These are phyloP conservation scores for Enteromius thamalakanensis DNA, from an alignment of 2,797 vertebrate species.

Conservation along the genomic window DNA sequence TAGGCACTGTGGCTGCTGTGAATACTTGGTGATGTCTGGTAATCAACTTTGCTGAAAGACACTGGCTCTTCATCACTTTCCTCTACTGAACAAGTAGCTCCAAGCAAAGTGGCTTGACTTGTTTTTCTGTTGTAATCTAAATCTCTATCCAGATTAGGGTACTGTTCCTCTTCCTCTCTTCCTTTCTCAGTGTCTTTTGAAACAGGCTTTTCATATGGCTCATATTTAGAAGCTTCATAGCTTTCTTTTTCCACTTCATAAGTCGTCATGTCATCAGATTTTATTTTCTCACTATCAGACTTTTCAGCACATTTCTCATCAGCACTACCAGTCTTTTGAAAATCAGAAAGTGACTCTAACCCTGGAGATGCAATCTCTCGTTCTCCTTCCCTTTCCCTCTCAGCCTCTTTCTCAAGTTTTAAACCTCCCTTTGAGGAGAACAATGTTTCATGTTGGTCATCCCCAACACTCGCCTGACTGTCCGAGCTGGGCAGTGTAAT, in stretches of 20 bases:
- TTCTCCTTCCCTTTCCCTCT: constrained; percentile 76
- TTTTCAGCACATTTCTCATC: constrained; percentile 53
- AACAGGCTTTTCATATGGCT: constrained; percentile 80
- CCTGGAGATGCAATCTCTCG: constrained; percentile 73
- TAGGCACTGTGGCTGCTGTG: constrained; percentile 69
- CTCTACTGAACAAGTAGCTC: constrained; percentile 67
- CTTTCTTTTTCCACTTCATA: constrained; percentile 66
- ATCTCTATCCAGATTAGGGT: constrained; percentile 65
- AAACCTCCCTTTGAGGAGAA: constrained; percentile 36
- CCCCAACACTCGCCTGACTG: constrained; percentile 66
- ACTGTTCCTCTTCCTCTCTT: constrained; percentile 64
- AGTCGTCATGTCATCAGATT: constrained; percentile 48
- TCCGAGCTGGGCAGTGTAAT: constrained; percentile 64
- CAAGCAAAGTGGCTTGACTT: constrained; percentile 67
- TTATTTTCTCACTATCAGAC: constrained; percentile 47
- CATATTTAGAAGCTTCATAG: constrained; percentile 73
- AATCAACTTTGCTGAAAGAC: constrained; percentile 72
- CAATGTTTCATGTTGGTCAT: constrained; percentile 60
- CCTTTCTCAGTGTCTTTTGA: constrained; percentile 65
- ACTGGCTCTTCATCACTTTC: constrained; percentile 77
- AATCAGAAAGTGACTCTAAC: constrained; percentile 71
- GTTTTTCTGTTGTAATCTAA: constrained; percentile 73
- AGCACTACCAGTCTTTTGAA: constrained; percentile 56
- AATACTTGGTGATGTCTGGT: constrained; percentile 69
- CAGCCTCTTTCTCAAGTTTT: constrained; percentile 70